phyloP scores from a whole-genome alignment of 2,797 vertebrate genomes.

The Eurystomus glaucurus region DNA sequence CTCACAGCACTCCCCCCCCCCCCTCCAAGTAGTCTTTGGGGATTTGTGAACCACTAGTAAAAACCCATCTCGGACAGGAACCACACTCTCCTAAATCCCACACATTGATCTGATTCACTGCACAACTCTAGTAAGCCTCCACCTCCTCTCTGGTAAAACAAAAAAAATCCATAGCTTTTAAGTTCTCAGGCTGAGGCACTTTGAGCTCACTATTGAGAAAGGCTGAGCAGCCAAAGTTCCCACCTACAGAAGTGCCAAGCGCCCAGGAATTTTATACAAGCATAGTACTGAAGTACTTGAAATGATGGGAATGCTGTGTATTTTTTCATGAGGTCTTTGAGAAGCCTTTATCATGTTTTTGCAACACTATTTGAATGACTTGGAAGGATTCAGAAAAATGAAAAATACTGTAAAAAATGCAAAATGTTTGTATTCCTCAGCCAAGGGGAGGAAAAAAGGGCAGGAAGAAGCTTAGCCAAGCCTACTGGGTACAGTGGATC shows the following conservation, averaged over 20 bases:
- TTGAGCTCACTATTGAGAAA: neutral
- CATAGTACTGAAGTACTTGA: neutral
- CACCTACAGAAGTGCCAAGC: neutral
- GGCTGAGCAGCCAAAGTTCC: neutral
- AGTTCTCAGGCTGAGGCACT: neutral
- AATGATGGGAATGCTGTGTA: neutral
- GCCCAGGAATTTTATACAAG: slow-evolving; percentile 27
- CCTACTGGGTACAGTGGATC: neutral
- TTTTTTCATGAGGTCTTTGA: neutral
- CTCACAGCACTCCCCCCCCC: accelerated
- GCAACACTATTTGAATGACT: neutral
- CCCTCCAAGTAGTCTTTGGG: neutral
- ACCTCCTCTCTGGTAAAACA: slow-evolving; percentile 23
- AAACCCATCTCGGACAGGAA: neutral
- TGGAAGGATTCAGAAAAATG: slow-evolving; percentile 8
- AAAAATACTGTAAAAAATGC: neutral
- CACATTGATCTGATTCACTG: neutral
- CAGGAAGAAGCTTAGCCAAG: neutral
- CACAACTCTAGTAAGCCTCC: neutral
- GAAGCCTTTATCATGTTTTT: neutral
- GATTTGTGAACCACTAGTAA: neutral
- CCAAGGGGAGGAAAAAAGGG: neutral
- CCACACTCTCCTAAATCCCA: neutral
- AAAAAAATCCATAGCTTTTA: neutral
- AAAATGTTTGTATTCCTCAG: neutral